Percentiles rank a stretch among this genome's conserved stretches.
These are phyloP conservation scores for Cairina moschata DNA, from an alignment of 2,113 vertebrate species.

Conservation along the genomic window DNA sequence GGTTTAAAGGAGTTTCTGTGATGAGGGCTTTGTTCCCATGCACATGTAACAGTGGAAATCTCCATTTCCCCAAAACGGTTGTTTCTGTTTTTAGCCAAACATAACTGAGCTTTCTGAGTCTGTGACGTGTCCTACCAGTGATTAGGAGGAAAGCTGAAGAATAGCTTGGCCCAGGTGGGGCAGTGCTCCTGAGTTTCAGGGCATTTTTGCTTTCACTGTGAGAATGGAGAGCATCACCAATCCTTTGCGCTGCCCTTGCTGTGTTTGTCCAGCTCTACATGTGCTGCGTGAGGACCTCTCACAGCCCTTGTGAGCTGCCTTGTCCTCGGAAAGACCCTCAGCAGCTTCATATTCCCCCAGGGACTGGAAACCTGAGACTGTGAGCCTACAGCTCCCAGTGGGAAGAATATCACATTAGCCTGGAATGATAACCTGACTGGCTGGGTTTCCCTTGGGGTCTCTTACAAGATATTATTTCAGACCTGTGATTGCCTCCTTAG, in stretches of 20 bases:
- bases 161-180: not conserved
- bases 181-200: not conserved
- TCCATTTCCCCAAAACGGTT: not conserved
- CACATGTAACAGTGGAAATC: not conserved
- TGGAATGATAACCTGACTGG: conserved; percentile 7
- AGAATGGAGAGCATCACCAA: not conserved
- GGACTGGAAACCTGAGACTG: conserved; percentile 33
- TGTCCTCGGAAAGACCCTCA: not conserved
- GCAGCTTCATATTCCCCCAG: not conserved
- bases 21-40: not conserved
- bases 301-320: not conserved
- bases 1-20: not conserved
- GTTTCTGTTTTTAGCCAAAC: not conserved
- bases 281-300: not conserved
- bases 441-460: not conserved
- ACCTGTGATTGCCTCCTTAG: not conserved
- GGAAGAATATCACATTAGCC: not conserved
- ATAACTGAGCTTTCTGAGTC: not conserved
- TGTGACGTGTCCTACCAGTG: not conserved
- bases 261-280: not conserved
- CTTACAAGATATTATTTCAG: conserved; percentile 28
- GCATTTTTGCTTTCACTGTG: not conserved
- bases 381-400: not conserved
- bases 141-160: not conserved
- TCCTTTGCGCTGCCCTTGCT: rapidly evolving